A percentile compares a stretch with the other conserved stretches of the same genome.
phyloP scores from a whole-genome alignment of 2,113 vertebrate species.

The Peucedramus taeniatus region DNA sequence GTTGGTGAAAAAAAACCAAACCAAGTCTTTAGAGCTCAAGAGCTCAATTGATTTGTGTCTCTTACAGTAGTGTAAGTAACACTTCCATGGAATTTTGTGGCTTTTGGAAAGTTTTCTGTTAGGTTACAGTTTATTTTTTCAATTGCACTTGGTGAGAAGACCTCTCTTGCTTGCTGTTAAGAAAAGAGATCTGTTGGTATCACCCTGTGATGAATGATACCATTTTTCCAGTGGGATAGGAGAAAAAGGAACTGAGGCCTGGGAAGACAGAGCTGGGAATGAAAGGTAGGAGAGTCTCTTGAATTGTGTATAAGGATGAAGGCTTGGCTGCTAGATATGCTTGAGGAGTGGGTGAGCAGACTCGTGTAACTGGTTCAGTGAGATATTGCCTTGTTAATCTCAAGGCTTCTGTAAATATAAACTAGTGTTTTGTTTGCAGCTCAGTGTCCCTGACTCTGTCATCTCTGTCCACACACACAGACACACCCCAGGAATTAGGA shows the following conservation, averaged over 20 bases:
- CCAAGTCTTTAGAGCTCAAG: background rate
- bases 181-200: background rate
- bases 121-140: background rate
- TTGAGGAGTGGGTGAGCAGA: background rate
- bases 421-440: background rate
- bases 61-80: background rate
- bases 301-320: background rate
- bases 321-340: background rate
- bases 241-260: background rate
- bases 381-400: background rate
- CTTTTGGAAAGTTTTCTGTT: background rate
- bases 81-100: background rate
- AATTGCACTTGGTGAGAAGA: background rate
- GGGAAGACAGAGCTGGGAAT: background rate
- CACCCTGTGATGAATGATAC: background rate
- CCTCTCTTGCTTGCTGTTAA: background rate
- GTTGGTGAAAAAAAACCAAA: background rate
- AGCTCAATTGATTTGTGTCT: background rate
- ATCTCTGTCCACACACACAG: background rate
- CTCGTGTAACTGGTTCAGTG: conserved; percentile 1
- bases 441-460: background rate
- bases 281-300: background rate
- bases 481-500: background rate
- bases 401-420: background rate
- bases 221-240: background rate